Evolutionary conservation across 2,888 invertebrate species (phyloP), one percentile per base, ranked within the genome.

Genomic region (Erebia aethiops): DNA sequence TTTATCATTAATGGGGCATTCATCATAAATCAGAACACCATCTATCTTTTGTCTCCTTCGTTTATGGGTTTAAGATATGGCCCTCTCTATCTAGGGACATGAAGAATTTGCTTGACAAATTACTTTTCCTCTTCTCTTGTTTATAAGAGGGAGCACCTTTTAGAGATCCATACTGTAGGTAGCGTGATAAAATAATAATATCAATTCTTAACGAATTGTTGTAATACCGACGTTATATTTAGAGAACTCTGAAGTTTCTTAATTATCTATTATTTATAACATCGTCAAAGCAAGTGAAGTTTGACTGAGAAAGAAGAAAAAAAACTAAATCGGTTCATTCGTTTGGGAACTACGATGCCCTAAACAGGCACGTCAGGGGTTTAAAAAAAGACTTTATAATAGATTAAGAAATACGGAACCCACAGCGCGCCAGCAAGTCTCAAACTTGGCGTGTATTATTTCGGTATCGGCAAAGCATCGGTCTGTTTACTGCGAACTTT

Each of bases 71-170:
- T 58, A 49, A 26, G 26, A 9, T 71, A 70, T 72, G 70, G 75
- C 76, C 72, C 65, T 79, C 80, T 76, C 76, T 72, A 68, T 76
- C 82, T 83, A 80, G 82, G 81, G 79, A 84, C 82, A 82, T 78
- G 73, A 79, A 83, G 89, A 90, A 90, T 91, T 89, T 89, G 86
- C 90, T 90, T 92, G 92, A 91, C 90, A 91, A 90, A 91, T 91
- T 90, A 89, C 90, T 89, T 90, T 90, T 87, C 87, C 86, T 81
- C 83, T 87, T 84, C 85, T 85, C 88, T 87, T 89, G 87, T 87
- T 89, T 87, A 82, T 78, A 72, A 75, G 75, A 67, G 71, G 78
- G 77, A 77, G 78, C 77, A 73, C 78, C 70, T 71, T 75, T 58
- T 49, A 49, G 67, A 58, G 58, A 49, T 67, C 46, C 67, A 58